Evolutionary conservation across 1,140 invertebrate genomes (phyloP).

Genomic region (Drosophila repletoides): DNA sequence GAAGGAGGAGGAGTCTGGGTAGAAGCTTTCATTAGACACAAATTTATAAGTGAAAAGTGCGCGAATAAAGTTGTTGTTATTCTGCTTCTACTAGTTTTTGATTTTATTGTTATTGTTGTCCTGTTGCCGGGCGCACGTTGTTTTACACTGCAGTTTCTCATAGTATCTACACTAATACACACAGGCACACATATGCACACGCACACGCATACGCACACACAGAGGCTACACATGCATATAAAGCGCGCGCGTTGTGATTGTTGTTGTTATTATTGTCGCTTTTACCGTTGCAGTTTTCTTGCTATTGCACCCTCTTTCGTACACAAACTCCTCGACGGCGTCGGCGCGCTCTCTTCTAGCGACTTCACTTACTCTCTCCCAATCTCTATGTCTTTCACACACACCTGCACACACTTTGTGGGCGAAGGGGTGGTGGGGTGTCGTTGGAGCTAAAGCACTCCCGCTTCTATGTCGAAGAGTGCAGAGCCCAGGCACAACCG

Average conservation of each 20-base stretch:
- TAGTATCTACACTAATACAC: conserved; percentile 29
- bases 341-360: conserved; percentile 40
- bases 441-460: conserved; percentile 22
- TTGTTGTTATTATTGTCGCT: conserved; percentile 7
- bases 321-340: conserved; percentile 58
- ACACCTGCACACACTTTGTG: conserved; percentile 20
- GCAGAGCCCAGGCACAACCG: conserved; percentile 67
- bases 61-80: conserved; percentile 4
- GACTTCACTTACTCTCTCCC: conserved; percentile 17
- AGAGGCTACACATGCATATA: conserved; percentile 26
- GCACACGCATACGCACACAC: conserved; percentile 18
- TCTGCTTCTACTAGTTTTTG: conserved; percentile 19
- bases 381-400: no score
- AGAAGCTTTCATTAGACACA: conserved; percentile 70
- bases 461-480: conserved; percentile 6
- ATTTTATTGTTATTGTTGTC: conserved; percentile 28
- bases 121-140: conserved; percentile 45
- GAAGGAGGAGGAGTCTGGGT: not conserved
- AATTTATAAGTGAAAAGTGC: conserved; percentile 64
- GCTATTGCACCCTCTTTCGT: conserved; percentile 66
- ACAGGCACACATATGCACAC: conserved; percentile 3
- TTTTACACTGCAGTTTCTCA: conserved; percentile 47
- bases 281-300: conserved; percentile 25
- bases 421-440: conserved; percentile 5
- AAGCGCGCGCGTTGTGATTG: conserved; percentile 66